Percentiles rank a stretch among this genome's conserved stretches.
These are phyloP conservation scores for Campoletis sonorensis DNA, from an alignment of 1,140 invertebrate genomes.

Conservation along the genomic window DNA sequence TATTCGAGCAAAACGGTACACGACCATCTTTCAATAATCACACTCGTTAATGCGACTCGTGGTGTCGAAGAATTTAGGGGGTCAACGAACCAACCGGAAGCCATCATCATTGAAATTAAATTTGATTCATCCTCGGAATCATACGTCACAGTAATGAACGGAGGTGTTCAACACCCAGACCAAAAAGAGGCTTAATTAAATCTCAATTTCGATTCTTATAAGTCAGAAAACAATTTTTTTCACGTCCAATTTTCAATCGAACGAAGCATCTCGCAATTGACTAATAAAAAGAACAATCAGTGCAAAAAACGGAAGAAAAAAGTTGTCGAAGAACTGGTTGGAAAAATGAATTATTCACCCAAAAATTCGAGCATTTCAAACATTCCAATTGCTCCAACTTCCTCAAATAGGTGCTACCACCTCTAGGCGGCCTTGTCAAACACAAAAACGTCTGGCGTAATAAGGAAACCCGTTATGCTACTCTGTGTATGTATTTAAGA, in stretches of 20 bases:
- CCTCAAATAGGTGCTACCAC: constrained; percentile 29
- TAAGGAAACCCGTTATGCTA: constrained; percentile 39
- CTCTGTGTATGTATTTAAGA: neutral
- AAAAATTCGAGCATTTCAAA: neutral
- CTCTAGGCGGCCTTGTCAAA: constrained; percentile 39
- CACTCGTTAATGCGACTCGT: neutral
- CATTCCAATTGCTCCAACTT: neutral
- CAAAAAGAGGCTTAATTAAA: neutral
- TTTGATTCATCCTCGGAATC: neutral
- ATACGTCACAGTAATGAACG: constrained; percentile 7
- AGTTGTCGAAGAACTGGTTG: neutral
- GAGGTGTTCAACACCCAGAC: neutral
- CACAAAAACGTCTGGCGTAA: constrained; percentile 10
- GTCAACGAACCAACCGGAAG: constrained; percentile 20
- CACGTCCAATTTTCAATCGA: neutral
- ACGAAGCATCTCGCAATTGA: no score
- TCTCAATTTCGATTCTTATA: neutral
- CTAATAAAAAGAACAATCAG: neutral
- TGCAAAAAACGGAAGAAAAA: neutral
- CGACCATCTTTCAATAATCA: neutral
- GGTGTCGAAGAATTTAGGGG: neutral
- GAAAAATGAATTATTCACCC: no score
- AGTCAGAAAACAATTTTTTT: neutral
- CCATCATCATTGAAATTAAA: neutral
- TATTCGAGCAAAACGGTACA: neutral